Evolutionary conservation across 2,888 invertebrate genomes (phyloP).

Genomic region (Diadegma fenestrale): DNA sequence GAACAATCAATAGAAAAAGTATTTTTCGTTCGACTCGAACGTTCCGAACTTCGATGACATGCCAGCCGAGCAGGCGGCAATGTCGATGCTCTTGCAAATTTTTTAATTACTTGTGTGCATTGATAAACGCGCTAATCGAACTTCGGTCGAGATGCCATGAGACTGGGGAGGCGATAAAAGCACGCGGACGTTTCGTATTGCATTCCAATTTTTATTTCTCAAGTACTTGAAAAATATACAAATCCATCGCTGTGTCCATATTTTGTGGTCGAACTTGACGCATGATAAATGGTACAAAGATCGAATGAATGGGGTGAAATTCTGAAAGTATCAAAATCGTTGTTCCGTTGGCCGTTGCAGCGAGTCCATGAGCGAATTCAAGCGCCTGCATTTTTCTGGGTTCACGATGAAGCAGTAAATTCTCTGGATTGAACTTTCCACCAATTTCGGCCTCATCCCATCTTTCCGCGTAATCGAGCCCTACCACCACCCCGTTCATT

Average conservation of each 20-base stretch:
- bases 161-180: slow-evolving; percentile 40
- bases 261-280: not conserved
- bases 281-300: not conserved
- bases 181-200: slow-evolving; percentile 41
- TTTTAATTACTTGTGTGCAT: slow-evolving; percentile 9
- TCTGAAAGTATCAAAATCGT: not conserved
- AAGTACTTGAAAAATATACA: slow-evolving; percentile 4
- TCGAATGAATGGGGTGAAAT: not conserved
- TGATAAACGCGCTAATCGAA: slow-evolving; percentile 32
- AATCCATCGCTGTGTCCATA: slow-evolving; percentile 33
- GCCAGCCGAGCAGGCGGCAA: slow-evolving; percentile 36
- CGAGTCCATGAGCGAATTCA: not conserved
- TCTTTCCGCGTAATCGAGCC: not conserved
- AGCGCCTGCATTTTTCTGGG: not conserved
- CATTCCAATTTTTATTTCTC: slow-evolving; percentile 7
- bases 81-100: slow-evolving; percentile 34
- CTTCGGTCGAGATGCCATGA: slow-evolving; percentile 53
- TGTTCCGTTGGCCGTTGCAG: not conserved
- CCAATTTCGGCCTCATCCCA: not conserved
- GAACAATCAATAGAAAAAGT: too few species aligned
- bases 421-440: not conserved
- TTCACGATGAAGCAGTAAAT: not conserved
- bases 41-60: too few species aligned
- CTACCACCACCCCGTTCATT: not conserved
- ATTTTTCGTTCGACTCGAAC: too few species aligned